Evolutionary conservation across 2,797 vertebrate genomes (phyloP), one percentile per base, ranked within the genome.

Genomic region (Orientallactaga sibirica): DNA sequence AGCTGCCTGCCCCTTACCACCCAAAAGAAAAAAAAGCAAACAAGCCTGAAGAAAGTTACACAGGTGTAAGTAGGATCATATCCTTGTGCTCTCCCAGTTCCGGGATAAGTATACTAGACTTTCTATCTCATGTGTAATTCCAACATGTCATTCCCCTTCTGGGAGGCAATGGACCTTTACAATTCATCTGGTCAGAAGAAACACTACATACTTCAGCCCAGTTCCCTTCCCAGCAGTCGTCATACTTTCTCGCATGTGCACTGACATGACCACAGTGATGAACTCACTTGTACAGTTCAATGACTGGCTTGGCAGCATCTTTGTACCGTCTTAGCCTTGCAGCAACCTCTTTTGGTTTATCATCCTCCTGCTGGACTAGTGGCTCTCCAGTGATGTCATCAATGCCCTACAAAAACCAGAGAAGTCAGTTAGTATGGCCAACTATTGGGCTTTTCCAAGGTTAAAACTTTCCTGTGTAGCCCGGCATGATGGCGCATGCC

Each of bases 271-370:
- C 70, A 76, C 25, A 7, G 0, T 1, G 27, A 41, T 0, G 25
- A 8, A 98, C 99, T 98, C 95, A 99, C 99, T 99, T 99, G 98
- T 99, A 99, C 58, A 99, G 92, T 88, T 99, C 98, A 7, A 99
- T 99, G 78, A 99, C 99, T 1, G 99, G 99, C 93, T 99, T 99
- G 52, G 99, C 99, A 73, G 99, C 98, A 10, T 99, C 99, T 96
- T 99, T 99, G 98, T 99, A 99, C 96, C 99, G 99, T 91, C 99
- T 98, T 94, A 99, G 98, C 95, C 98, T 98, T 94, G 98, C 97
- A 82, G 98, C 98, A 80, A 99, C 98, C 0, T 99, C 99, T 96
- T 99, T 99, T 0, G 99, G 99, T 95, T 98, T 99, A 98, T 99
- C 99, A 0, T 99, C 99, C n/a, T 99, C 99, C 0, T 98, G 98